A percentile compares a stretch with the other conserved stretches of the same genome.
These are phyloP conservation scores for Piezodorus guildinii DNA, from an alignment of 1,140 invertebrate genomes.

Conservation along the genomic window DNA sequence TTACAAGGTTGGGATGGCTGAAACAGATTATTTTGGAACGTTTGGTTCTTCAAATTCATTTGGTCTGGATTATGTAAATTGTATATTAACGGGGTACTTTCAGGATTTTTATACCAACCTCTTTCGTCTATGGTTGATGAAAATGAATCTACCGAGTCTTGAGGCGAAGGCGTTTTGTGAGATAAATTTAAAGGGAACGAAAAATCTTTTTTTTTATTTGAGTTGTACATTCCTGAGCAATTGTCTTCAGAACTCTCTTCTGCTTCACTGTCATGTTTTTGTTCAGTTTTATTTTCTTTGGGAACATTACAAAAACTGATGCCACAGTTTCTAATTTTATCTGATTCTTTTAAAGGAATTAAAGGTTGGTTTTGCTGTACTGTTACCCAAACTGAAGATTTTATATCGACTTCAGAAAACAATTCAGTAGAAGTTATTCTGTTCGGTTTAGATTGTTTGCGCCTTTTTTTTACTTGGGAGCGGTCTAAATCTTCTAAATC, in stretches of 20 bases:
- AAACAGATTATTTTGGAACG: constrained; percentile 19
- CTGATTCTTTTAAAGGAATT: background rate
- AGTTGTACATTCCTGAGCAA: constrained; percentile 11
- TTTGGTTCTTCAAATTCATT: constrained; percentile 16
- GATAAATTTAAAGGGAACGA: constrained; percentile 25
- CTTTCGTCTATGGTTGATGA: constrained; percentile 16
- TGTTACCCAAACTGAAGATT: constrained; percentile 9
- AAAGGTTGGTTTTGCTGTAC: background rate
- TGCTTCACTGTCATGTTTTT: background rate
- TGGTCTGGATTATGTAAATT: constrained; percentile 12
- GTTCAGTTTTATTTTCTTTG: constrained; percentile 15
- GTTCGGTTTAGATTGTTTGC: constrained; percentile 30
- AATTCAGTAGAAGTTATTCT: constrained; percentile 28
- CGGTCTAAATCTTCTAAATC: constrained; percentile 26
- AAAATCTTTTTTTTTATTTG: constrained; percentile 20
- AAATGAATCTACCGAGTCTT: constrained; percentile 19
- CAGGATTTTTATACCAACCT: constrained; percentile 20
- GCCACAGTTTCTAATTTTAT: background rate
- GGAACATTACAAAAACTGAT: background rate
- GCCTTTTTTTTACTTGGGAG: constrained; percentile 28
- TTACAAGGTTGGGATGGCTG: constrained; percentile 18
- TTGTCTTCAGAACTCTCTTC: background rate
- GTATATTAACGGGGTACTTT: background rate
- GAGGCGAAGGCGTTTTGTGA: constrained; percentile 20
- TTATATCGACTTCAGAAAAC: constrained; percentile 16